Conservation (phyloP, 2,888 invertebrate genomes). For the Prenolepis imparis region DNA sequence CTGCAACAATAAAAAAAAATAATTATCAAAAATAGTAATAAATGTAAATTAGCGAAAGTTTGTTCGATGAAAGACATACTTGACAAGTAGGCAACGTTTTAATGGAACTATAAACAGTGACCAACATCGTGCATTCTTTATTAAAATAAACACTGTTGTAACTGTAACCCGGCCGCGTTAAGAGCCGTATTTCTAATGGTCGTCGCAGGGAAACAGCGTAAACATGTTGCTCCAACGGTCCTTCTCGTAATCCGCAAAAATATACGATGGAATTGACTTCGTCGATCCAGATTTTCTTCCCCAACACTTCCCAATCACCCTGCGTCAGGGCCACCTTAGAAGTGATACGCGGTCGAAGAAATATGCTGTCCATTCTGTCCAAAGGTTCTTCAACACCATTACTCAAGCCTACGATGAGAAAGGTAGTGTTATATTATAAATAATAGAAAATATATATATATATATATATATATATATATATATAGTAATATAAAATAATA, state of each 20-base stretch:
- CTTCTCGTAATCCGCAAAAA: constrained; percentile 96
- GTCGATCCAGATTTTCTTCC: constrained; percentile 96
- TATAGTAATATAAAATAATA: no score
- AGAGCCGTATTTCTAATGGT: constrained; percentile 91
- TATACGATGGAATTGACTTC: constrained; percentile 92
- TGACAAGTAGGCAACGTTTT: constrained; percentile 93
- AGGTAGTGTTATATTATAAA: no score
- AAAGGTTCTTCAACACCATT: constrained; percentile 88
- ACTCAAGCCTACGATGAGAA: constrained; percentile 86
- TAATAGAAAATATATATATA: no score
- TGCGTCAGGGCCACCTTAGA: constrained; percentile 92
- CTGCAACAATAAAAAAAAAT: constrained; percentile 69
- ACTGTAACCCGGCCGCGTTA: constrained; percentile 94
- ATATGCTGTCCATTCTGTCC: constrained; percentile 87
- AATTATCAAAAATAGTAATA: neutral
- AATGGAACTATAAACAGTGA: constrained; percentile 94
- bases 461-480: no score
- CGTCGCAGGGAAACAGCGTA: constrained; percentile 93
- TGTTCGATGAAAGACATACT: constrained; percentile 71
- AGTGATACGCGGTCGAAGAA: constrained; percentile 89
- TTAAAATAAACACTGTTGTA: constrained; percentile 88
- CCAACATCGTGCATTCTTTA: constrained; percentile 93
- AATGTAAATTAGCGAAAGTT: neutral
- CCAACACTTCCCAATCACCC: constrained; percentile 98
- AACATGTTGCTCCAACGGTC: constrained; percentile 96